Evolutionary conservation across 37 sponge, comb jelly and placozoan species (phyloP).

Genomic region (Beroe ovata): DNA sequence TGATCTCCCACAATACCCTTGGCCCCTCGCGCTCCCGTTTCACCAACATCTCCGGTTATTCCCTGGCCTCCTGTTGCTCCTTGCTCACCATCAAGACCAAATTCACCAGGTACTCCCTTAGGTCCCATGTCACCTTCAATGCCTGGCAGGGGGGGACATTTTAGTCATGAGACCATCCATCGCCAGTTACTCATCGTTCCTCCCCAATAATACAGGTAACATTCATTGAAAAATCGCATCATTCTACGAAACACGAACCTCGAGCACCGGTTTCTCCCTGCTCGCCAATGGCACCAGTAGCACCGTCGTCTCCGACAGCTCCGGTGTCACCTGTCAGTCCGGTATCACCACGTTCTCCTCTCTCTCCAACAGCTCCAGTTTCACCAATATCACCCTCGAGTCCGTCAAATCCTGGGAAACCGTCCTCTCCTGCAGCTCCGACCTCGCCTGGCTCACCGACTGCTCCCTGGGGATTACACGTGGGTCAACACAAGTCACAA

Average conservation of each 20-base stretch:
- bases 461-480: no score
- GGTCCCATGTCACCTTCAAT: conserved; percentile 28
- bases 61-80: conserved; percentile 37
- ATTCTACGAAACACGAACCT: no score
- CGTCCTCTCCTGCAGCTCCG: conserved; percentile 15
- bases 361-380: conserved; percentile 16
- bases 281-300: background rate
- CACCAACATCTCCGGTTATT: background rate
- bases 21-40: conserved; percentile 20
- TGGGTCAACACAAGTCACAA: no score
- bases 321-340: conserved; percentile 67
- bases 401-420: conserved; percentile 3
- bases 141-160: conserved; percentile 31
- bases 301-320: conserved; percentile 47
- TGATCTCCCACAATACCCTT: conserved; percentile 18
- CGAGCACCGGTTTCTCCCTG: conserved; percentile 14
- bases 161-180: background rate
- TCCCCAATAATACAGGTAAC: no score
- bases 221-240: no score
- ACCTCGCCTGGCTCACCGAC: conserved; percentile 60
- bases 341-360: conserved; percentile 60
- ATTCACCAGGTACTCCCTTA: conserved; percentile 4
- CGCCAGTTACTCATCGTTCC: no score
- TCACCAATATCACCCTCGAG: conserved; percentile 28
- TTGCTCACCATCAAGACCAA: conserved; percentile 28